phyloP scores from a whole-genome alignment of 2,113 vertebrate species.

The Ammodytes dubius region DNA sequence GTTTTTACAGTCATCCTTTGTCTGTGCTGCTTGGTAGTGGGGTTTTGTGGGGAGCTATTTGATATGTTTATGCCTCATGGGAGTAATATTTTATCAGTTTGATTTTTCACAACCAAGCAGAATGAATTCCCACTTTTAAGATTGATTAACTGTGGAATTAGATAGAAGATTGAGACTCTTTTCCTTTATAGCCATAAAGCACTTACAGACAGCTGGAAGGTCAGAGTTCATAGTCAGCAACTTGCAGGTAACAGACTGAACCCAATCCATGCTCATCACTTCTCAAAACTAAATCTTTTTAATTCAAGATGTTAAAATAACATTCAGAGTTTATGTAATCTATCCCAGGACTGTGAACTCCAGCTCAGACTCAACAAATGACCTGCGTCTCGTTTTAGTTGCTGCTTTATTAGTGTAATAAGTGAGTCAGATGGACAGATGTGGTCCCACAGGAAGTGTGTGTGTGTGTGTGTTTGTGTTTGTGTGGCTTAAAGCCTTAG shows the following conservation, averaged over 20 bases:
- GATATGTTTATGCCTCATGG: not conserved
- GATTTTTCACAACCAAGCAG: not conserved
- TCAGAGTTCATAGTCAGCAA: not conserved
- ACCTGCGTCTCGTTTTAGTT: not conserved
- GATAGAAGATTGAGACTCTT: not conserved
- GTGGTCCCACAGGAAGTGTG: not conserved
- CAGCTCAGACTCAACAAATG: conserved; percentile 5
- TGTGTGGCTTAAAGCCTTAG: not conserved
- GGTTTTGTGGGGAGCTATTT: not conserved
- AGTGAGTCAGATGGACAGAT: conserved; percentile 37
- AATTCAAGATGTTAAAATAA: not conserved
- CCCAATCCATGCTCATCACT: not conserved
- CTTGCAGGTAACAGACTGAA: not conserved
- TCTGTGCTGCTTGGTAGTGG: not conserved
- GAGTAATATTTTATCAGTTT: not conserved
- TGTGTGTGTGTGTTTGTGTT: not conserved
- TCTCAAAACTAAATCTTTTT: not conserved
- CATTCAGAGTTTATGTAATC: not conserved
- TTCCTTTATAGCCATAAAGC: not conserved
- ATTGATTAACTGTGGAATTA: not conserved
- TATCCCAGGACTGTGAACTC: not conserved
- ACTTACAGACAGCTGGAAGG: not conserved
- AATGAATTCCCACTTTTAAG: not conserved
- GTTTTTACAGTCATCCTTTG: not conserved
- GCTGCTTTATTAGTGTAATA: not conserved